A percentile compares a stretch with the other conserved stretches of the same genome.
These are phyloP conservation scores for Alosa alosa DNA, from an alignment of 2,113 vertebrate species.

Conservation along the genomic window DNA sequence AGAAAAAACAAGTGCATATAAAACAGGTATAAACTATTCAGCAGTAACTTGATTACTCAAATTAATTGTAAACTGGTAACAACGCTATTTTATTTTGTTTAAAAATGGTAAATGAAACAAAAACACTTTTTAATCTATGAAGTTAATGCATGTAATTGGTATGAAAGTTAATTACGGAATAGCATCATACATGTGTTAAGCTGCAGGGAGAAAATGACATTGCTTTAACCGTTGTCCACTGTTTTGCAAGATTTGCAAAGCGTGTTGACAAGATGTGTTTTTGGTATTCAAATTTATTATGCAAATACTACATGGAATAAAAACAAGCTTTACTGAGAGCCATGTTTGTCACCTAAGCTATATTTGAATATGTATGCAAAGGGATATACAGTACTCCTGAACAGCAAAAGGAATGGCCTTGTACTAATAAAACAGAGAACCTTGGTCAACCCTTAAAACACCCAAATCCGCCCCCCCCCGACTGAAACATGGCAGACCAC, in stretches of 20 bases:
- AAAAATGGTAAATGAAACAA: too few relatives aligned
- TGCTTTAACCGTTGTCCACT: not conserved
- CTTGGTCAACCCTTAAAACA: not conserved
- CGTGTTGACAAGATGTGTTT: not conserved
- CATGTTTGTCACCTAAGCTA: not conserved
- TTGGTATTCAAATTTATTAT: not conserved
- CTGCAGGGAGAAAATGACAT: not conserved
- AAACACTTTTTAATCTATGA: too few relatives aligned
- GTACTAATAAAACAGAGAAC: not conserved
- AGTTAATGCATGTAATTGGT: not conserved
- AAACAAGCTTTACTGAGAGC: not conserved
- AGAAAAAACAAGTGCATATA: too few relatives aligned
- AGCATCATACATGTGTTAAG: not conserved
- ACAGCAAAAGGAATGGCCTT: not conserved
- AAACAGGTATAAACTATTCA: too few relatives aligned
- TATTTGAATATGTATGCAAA: conserved; percentile 11
- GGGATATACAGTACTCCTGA: not conserved
- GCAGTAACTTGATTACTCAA: too few relatives aligned
- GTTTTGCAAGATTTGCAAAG: conserved; percentile 6
- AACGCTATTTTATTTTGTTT: too few relatives aligned
- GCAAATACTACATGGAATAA: not conserved
- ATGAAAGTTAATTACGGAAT: not conserved
- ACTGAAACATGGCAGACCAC: too few relatives aligned
- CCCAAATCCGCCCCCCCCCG: too few relatives aligned
- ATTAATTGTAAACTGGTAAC: too few relatives aligned